Conservation (phyloP, 2,888 invertebrate genomes). For the Amphipyra tragopoginis region DNA sequence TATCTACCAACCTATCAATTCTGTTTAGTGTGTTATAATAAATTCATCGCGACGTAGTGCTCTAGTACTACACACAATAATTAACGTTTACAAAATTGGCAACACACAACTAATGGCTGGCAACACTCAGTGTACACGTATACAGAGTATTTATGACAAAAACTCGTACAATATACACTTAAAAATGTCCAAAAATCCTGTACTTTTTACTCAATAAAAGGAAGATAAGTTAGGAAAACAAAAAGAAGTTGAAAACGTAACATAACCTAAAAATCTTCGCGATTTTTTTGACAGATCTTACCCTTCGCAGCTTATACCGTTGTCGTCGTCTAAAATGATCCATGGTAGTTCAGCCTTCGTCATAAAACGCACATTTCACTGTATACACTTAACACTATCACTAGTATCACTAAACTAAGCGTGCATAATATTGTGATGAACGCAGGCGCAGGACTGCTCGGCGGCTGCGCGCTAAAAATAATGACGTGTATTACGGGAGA, state of each 20-base stretch:
- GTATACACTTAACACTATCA: slow-evolving; percentile 67
- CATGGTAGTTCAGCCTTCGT: slow-evolving; percentile 79
- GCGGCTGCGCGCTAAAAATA: slow-evolving; percentile 85
- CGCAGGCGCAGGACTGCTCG: slow-evolving; percentile 66
- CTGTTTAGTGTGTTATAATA: slow-evolving; percentile 41
- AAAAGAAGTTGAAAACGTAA: slow-evolving; percentile 26
- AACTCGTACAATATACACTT: slow-evolving; percentile 23
- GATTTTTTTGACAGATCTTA: slow-evolving; percentile 70
- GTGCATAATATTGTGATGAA: slow-evolving; percentile 57
- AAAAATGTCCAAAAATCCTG: not conserved
- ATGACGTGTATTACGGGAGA: slow-evolving; percentile 61
- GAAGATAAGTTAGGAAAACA: slow-evolving; percentile 6
- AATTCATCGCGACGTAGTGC: slow-evolving; percentile 31
- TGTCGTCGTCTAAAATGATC: slow-evolving; percentile 82
- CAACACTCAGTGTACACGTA: slow-evolving; percentile 54
- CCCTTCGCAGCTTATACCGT: slow-evolving; percentile 72
- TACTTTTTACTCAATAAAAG: slow-evolving; percentile 14
- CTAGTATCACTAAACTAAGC: slow-evolving; percentile 45
- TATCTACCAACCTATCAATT: slow-evolving; percentile 12
- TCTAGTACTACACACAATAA: slow-evolving; percentile 36
- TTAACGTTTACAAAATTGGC: slow-evolving; percentile 57
- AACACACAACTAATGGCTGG: slow-evolving; percentile 50
- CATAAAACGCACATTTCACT: slow-evolving; percentile 83
- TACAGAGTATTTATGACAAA: slow-evolving; percentile 36
- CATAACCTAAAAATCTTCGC: slow-evolving; percentile 66